Percentiles rank a stretch among this genome's conserved stretches.
phyloP scores from a whole-genome alignment of 2,888 invertebrate species.

The Strigamia maritima region DNA sequence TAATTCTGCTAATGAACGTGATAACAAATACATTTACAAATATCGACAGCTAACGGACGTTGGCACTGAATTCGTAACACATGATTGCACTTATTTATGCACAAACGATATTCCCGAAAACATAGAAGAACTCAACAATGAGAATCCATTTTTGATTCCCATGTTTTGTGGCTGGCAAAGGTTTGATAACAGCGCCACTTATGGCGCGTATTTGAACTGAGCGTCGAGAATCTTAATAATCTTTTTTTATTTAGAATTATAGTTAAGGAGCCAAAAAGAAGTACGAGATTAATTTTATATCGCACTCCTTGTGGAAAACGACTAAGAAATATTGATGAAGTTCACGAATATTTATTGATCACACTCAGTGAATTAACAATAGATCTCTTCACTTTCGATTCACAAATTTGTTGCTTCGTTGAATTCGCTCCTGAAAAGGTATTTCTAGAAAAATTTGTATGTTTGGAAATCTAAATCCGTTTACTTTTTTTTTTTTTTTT shows the following conservation, averaged over 20 bases:
- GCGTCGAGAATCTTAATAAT: no score
- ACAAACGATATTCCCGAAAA: conserved; percentile 50
- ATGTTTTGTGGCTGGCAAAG: conserved; percentile 80
- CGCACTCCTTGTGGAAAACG: conserved; percentile 80
- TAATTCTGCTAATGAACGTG: no score
- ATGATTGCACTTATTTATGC: conserved; percentile 63
- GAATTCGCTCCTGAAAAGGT: conserved; percentile 63
- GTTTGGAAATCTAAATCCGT: no score
- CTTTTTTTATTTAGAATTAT: no score
- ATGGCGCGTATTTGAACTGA: not conserved
- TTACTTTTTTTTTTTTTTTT: no score
- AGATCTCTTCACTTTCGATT: conserved; percentile 66
- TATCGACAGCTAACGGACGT: not conserved
- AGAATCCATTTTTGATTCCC: conserved; percentile 77
- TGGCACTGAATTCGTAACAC: conserved; percentile 53
- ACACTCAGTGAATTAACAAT: conserved; percentile 38
- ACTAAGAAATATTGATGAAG: conserved; percentile 68
- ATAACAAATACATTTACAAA: conserved; percentile 57
- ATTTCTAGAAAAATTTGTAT: no score
- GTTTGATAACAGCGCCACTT: not conserved
- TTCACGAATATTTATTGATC: conserved; percentile 52
- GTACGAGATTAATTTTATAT: conserved; percentile 49
- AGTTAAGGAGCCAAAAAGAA: no score
- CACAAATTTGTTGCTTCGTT: conserved; percentile 73
- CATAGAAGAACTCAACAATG: conserved; percentile 57